These are phyloP conservation scores for Rhysida immarginata DNA, from an alignment of 1,140 invertebrate species.

Conservation along the genomic window DNA sequence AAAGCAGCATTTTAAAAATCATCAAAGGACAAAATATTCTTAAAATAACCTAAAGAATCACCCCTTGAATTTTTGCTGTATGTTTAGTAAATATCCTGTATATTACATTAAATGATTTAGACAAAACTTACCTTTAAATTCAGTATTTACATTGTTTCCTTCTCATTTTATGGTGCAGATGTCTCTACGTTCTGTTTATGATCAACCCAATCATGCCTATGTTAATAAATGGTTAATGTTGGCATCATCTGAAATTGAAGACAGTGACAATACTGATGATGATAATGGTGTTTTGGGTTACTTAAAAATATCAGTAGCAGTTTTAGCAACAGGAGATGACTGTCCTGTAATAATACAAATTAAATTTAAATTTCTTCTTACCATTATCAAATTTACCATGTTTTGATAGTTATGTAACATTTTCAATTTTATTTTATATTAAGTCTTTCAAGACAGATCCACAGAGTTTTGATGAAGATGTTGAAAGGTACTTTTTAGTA, in stretches of 20 bases:
- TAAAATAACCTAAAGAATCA: too few species aligned
- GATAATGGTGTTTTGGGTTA: slow-evolving; percentile 23
- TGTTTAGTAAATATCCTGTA: too few species aligned
- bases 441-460: neutral
- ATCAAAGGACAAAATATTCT: too few species aligned
- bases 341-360: slow-evolving; percentile 22
- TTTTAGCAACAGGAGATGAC: slow-evolving; percentile 33
- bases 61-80: too few species aligned
- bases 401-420: too few species aligned
- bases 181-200: slow-evolving; percentile 27
- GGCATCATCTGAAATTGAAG: slow-evolving; percentile 28
- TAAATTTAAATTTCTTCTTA: neutral
- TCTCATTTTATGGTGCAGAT: neutral
- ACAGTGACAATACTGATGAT: too few species aligned
- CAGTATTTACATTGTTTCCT: neutral
- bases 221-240: slow-evolving; percentile 36
- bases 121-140: neutral
- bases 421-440: too few species aligned
- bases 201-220: slow-evolving; percentile 29
- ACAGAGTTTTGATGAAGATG: slow-evolving; percentile 3
- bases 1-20: too few species aligned
- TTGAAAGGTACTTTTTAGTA: neutral
- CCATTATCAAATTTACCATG: too few species aligned
- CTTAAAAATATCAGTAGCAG: slow-evolving; percentile 31
- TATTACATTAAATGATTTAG: neutral